A percentile compares a stretch with the other conserved stretches of the same genome.
phyloP scores from a whole-genome alignment of 2,888 invertebrate genomes.

The Dynastes maya region DNA sequence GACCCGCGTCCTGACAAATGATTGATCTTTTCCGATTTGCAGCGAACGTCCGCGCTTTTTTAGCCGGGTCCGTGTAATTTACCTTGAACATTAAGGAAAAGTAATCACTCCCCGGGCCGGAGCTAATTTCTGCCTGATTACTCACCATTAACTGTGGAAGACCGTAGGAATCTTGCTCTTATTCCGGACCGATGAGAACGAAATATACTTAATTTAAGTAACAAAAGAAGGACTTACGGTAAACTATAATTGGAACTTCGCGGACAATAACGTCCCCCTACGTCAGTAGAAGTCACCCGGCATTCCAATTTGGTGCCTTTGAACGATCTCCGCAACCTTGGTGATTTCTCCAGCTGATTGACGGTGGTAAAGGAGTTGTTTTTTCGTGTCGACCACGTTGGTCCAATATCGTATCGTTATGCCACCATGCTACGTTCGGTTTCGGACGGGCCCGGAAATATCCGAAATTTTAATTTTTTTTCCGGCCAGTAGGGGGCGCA shows the following conservation, averaged over 20 bases:
- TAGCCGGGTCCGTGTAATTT: constrained; percentile 30
- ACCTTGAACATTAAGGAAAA: constrained; percentile 41
- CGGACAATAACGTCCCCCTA: constrained; percentile 79
- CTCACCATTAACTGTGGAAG: constrained; percentile 19
- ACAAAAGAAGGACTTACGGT: constrained; percentile 66
- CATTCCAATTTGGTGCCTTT: constrained; percentile 85
- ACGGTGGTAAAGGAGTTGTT: constrained; percentile 77
- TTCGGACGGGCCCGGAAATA: constrained; percentile 82
- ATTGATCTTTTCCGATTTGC: constrained; percentile 45
- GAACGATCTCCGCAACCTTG: constrained; percentile 81
- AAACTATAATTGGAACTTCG: constrained; percentile 85
- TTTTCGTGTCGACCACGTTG: constrained; percentile 79
- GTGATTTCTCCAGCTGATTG: constrained; percentile 85
- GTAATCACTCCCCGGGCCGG: constrained; percentile 33
- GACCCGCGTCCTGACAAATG: constrained; percentile 32
- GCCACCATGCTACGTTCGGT: constrained; percentile 89
- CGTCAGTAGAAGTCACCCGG: constrained; percentile 79
- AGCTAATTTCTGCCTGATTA: constrained; percentile 42
- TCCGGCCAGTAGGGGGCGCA: not conserved
- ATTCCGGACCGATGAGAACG: not conserved
- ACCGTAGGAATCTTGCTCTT: not conserved
- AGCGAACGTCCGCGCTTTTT: constrained; percentile 27
- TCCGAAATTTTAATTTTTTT: constrained; percentile 40
- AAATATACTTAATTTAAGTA: not conserved
- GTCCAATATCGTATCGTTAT: constrained; percentile 82